Base-by-base conservation (phyloP, 2,888 invertebrate species). In the Venusia cambrica region DNA sequence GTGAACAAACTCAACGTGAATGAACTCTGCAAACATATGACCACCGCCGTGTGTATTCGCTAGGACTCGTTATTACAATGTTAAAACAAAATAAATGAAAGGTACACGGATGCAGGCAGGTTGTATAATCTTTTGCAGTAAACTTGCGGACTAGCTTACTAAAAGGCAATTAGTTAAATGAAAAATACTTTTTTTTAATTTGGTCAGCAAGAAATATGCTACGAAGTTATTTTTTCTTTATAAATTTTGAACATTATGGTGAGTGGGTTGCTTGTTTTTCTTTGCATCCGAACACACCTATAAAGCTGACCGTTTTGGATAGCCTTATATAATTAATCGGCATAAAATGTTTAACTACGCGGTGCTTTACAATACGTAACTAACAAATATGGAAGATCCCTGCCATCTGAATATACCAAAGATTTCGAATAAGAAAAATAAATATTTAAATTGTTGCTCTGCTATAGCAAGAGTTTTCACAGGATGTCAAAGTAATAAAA, bases 21-120 rank as follows among this genome's bases (percentile, higher is more conserved):
- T 77, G 78, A 79, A 72, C 62, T 74, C 66, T 57, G 70, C 74
- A 84, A 85, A 85, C 84, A 87, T 87, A 85, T 85, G 87, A 87
- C 87, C 81, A 87, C 87, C 87, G 84, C 87, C 87, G 84, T 84
- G 83, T 87, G 70, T 70, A 81, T 85, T 87, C 85, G 87, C 87
- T 79, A 78, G 79, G 81, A 80, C 81, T 79, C 78, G 63, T 71
- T 66, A 47, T 53, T 64, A 62, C 58, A 50, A 56, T 58, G 54
- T 53, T 55, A 63, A 46, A 45, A 57, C 60, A 57, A 53, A 50
- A 54, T 51, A 49, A 55, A 50, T 51, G 43, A 62, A 65, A 46
- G 29, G 9, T 13, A 19, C 32, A 12, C 4, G 5, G 6, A 33
- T 73, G 48, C 48, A 39, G 29, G 25, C 24, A 15, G 43, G 38